A percentile compares a stretch with the other conserved stretches of the same genome.
Evolutionary conservation across 2,113 vertebrate species (phyloP).

Genomic region (Pogonocichla stellata): DNA sequence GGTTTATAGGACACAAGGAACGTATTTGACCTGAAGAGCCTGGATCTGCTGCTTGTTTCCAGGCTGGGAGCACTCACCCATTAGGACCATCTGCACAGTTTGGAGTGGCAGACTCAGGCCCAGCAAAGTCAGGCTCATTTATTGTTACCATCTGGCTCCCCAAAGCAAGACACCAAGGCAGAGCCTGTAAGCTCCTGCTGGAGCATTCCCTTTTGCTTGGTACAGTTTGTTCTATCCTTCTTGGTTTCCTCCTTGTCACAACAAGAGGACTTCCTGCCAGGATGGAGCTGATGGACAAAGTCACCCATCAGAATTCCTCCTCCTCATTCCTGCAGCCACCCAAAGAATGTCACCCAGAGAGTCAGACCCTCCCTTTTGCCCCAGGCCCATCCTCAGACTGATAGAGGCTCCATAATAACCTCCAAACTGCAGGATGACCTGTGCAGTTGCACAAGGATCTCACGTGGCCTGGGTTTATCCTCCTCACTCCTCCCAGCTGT

Average conservation of each 20-base stretch:
- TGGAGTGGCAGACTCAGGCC: background rate
- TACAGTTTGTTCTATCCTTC: background rate
- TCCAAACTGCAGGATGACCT: background rate
- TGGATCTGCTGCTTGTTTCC: background rate
- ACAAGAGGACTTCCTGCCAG: conserved; percentile 10
- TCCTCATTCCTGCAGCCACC: background rate
- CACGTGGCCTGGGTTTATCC: background rate
- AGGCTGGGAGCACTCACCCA: background rate
- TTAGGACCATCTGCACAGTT: background rate
- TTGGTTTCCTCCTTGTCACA: background rate
- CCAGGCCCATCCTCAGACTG: background rate
- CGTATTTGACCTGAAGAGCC: background rate
- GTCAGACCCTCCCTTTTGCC: conserved; percentile 3
- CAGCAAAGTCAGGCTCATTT: background rate
- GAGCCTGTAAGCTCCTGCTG: background rate
- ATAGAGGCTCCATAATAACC: background rate
- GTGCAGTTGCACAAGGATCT: background rate
- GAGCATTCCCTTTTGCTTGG: background rate
- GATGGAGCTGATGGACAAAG: background rate
- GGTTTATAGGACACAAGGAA: background rate
- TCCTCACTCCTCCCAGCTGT: background rate
- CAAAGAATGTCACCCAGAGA: background rate
- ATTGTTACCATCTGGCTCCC: background rate
- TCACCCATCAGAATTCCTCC: background rate
- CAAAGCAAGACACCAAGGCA: background rate